These are phyloP conservation scores for Semaprochilodus insignis DNA, from an alignment of 2,797 vertebrate genomes.

Conservation along the genomic window DNA sequence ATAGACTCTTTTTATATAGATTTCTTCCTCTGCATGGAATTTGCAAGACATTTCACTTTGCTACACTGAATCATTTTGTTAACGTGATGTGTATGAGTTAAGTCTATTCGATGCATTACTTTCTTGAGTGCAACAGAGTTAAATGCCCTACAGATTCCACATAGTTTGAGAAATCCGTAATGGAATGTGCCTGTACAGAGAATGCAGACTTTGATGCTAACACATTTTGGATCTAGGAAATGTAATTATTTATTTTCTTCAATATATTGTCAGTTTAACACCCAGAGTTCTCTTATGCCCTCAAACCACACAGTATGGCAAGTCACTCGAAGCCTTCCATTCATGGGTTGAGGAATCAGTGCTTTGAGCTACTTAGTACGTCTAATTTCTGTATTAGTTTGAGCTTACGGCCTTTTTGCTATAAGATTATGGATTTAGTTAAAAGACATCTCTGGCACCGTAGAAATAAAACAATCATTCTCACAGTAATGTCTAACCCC, in stretches of 20 bases:
- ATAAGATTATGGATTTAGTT: not conserved
- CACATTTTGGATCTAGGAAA: not conserved
- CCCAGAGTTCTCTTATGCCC: not conserved
- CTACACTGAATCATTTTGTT: not conserved
- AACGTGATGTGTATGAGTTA: no score
- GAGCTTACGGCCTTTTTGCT: not conserved
- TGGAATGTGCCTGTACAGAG: not conserved
- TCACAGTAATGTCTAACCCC: not conserved
- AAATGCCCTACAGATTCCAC: no score
- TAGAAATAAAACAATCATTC: not conserved
- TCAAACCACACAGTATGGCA: not conserved
- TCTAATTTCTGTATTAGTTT: not conserved
- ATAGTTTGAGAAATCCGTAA: not conserved
- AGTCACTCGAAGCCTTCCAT: not conserved
- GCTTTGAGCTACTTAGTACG: not conserved
- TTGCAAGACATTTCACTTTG: not conserved
- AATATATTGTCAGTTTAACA: not conserved
- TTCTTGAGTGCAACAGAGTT: no score
- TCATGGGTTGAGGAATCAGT: not conserved
- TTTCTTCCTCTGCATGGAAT: not conserved
- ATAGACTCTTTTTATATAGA: not conserved
- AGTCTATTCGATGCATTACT: no score
- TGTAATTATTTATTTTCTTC: not conserved
- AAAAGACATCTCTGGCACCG: not conserved
- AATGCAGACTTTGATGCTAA: not conserved